These are phyloP conservation scores for Astreopora myriophthalma DNA, from an alignment of 64 coral and sea anemone genomes.

Conservation along the genomic window DNA sequence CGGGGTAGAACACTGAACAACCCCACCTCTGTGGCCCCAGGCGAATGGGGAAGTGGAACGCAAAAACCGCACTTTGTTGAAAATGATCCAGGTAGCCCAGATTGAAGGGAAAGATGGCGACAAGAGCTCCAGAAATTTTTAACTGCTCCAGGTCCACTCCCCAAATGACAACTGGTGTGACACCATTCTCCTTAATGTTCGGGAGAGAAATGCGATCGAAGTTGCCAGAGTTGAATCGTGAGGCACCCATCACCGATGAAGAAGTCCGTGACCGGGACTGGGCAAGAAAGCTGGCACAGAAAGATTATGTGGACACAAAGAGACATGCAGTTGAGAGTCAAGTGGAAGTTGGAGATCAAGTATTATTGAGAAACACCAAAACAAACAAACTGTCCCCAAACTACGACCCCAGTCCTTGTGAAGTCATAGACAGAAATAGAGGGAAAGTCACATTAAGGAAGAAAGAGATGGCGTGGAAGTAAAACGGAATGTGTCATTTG, in stretches of 20 bases:
- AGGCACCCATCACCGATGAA: too few relatives aligned
- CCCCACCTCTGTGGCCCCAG: background rate
- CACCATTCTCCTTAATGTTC: conserved; percentile 22
- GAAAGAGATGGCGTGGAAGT: background rate
- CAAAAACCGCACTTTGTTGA: background rate
- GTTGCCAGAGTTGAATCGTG: background rate
- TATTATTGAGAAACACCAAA: background rate
- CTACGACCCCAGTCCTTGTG: background rate
- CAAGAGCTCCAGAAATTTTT: background rate
- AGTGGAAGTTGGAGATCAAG: too few relatives aligned
- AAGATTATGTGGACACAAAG: background rate
- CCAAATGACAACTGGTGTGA: background rate
- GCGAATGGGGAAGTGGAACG: background rate
- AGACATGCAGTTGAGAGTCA: too few relatives aligned
- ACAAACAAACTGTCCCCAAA: background rate
- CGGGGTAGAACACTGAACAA: background rate
- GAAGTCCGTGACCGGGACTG: background rate
- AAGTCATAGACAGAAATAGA: conserved; percentile 9
- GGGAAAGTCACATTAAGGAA: background rate
- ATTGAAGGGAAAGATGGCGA: conserved; percentile 9
- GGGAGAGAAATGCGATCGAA: background rate
- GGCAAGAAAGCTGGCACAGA: conserved; percentile 18
- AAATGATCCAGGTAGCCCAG: background rate
- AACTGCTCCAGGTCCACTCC: background rate
- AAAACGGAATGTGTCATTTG: background rate